phyloP scores from a whole-genome alignment of 2,888 invertebrate genomes.

The Acholoe squamosa region DNA sequence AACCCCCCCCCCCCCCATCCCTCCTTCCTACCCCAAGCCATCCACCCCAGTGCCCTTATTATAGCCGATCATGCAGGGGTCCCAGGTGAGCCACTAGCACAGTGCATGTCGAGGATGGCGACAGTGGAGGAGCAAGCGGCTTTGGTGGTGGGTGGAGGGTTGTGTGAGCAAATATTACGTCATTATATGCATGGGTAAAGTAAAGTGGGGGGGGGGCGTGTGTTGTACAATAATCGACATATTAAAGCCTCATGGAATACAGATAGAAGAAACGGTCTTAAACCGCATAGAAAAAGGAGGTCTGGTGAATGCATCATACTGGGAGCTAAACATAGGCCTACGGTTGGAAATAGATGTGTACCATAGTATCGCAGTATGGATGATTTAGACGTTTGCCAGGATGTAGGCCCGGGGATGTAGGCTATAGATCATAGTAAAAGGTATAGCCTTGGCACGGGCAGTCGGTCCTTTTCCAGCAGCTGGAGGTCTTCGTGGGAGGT shows the following conservation, averaged over 20 bases:
- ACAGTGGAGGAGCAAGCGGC: background rate
- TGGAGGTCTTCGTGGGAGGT: no score
- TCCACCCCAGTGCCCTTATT: background rate
- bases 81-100: background rate
- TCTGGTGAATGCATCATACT: no score
- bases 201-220: slow-evolving; percentile 12
- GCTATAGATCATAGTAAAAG: no score
- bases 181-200: background rate
- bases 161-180: background rate
- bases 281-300: no score
- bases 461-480: no score
- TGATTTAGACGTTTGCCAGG: no score
- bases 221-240: background rate
- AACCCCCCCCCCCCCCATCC: slow-evolving; percentile 13
- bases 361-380: no score
- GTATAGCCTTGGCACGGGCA: no score
- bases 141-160: background rate
- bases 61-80: background rate
- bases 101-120: background rate
- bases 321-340: no score
- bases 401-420: no score
- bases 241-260: background rate
- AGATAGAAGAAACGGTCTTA: no score
- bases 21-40: background rate
- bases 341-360: no score